Conservation (phyloP, 2,888 invertebrate genomes). For the Drosophila mimetica region DNA sequence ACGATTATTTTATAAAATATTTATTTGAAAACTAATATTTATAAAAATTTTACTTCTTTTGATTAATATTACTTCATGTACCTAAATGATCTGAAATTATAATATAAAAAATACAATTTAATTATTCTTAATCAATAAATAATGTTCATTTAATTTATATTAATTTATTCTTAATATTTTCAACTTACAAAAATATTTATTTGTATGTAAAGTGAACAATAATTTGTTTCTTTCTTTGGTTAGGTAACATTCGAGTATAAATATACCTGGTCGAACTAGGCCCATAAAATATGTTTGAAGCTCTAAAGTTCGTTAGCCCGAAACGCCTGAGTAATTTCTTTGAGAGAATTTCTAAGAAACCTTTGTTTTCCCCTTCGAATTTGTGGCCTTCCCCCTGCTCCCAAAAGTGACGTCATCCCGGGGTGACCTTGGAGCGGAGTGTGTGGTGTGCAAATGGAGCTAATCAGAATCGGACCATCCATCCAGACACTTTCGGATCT, state of each 20-base stretch:
- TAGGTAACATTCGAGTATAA: not conserved
- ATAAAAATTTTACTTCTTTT: no score
- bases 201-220: not conserved
- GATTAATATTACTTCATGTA: no score
- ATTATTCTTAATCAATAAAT: no score
- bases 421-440: constrained; percentile 35
- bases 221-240: not conserved
- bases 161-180: no score
- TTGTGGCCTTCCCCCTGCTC: not conserved
- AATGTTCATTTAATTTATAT: no score
- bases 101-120: no score
- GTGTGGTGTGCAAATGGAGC: constrained; percentile 36
- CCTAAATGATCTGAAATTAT: no score
- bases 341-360: constrained; percentile 9
- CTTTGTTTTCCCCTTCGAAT: constrained; percentile 11
- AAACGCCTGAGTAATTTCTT: not conserved
- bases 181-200: not conserved
- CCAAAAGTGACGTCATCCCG: constrained; percentile 55
- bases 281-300: not conserved
- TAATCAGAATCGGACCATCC: constrained; percentile 18
- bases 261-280: not conserved
- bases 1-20: no score
- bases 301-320: not conserved
- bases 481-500: constrained; percentile 29
- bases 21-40: no score